Evolutionary conservation across 2,797 vertebrate species (phyloP), one percentile per base, ranked within the genome.

Genomic region (Diceros bicornis): DNA sequence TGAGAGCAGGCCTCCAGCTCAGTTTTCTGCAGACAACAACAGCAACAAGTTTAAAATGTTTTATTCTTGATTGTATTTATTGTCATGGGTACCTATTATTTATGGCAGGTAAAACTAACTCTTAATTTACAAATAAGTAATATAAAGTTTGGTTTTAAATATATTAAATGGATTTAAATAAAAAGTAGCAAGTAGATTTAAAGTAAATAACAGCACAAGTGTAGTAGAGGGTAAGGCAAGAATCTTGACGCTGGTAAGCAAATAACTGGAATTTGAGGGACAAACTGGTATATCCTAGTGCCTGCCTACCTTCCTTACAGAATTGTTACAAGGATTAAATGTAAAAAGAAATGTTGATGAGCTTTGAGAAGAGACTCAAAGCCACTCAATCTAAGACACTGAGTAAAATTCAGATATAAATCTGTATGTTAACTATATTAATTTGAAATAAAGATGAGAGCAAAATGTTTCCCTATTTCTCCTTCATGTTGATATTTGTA

Each of bases 341-440:
- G 29, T 50, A 17, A 69, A 55, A 66, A 94, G 44, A 62, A 94
- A 27, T 25, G 14, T 57, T 50, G 79, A 37, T 25, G n/a, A 71
- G 17, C 37, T 78, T 89, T 78, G 23, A 37, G 47, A 96, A 62
- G n/a, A 93, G 50, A 41, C n/a, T 61, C 41, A 69, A 91, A 91
- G 25, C 21, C n/a, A 79, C 34, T 50, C 64, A 72, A 62, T 12
- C 41, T 62, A 21, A 82, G 16, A 34, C 12, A 27, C 61, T 68
- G 17, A 41, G 55, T 32, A 88, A 89, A 77, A 59, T 37, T 34
- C 32, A 68, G 11, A 44, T 57, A 47, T 29, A 64, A 74, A 72
- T 44, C 7, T 50, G 10, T 10, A 41, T 69, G 27, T 57, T 74
- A 83, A 44, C 83, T 69, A 10, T 4, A 55, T 50, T 75, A 23